Evolutionary conservation across 2,888 invertebrate species (phyloP), one percentile per base, ranked within the genome.

Genomic region (Camponotus fellah): DNA sequence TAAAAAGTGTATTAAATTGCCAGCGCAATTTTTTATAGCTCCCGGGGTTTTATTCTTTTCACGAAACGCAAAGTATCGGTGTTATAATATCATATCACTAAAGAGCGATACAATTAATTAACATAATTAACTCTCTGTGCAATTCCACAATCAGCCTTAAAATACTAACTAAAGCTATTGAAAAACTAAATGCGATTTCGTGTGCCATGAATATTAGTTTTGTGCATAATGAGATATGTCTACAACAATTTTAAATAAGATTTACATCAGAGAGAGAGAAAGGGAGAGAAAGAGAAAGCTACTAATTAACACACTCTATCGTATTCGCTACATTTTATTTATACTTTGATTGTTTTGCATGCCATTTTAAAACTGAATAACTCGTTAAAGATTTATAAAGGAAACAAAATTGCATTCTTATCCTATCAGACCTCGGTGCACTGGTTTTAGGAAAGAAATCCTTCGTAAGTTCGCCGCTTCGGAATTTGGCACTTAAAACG

Each of bases 401-500:
- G 6, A 14, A 14, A 21, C 26, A 43, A 80, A 60, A 72, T 72
- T 8, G 26, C 79, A 79, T 60, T 72, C 60, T 49, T 17, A 46
- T 32, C 71, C 79, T 58, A 71, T 72, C 71, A 53, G 66, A 14
- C 56, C 43, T 58, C 32, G 17, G 3, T 58, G 43, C 8, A 68
- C 56, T 34, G 43, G 21, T 69, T 8, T 6, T n/a, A 21, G 34
- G 21, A 2, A 43, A 79, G 58, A 79, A 58, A 58, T 58, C 43
- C 12, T 9, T 53, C 8, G 40, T 12, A 26, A 56, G 9, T 40
- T 17, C 26, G 40, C 26, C 40, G 65, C 64, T 14, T 56, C 32
- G 79, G 72, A 80, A 80, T 80, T 80, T 60, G 60, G 34, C 58
- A 80, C 71, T 80, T 72, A 72, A 26, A 53, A 46, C 12, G 72